Evolutionary conservation across 2,797 vertebrate genomes (phyloP).

Genomic region (Euphonia xanthogaster): DNA sequence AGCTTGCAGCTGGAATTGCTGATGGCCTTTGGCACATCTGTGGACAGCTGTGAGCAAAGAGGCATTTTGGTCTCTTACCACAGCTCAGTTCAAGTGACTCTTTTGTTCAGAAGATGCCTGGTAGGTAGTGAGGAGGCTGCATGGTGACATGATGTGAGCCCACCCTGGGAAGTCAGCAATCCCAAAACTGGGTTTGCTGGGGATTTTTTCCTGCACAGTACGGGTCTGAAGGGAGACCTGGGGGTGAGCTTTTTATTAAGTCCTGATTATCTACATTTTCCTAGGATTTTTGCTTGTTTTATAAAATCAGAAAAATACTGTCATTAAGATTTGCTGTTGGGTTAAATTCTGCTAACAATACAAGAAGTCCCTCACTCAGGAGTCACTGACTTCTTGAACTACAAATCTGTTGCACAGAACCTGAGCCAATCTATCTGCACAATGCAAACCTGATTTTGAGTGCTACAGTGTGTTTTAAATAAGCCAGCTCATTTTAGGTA

Average conservation of each 20-base stretch:
- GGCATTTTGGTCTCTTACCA: neutral
- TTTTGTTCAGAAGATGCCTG: neutral
- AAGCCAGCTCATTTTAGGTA: neutral
- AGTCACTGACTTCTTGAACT: neutral
- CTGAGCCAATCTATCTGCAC: neutral
- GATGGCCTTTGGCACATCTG: neutral
- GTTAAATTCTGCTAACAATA: neutral
- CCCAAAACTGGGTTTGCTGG: neutral
- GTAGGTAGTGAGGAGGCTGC: neutral
- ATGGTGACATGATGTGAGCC: neutral
- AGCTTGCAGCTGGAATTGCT: neutral
- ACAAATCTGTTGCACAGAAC: neutral
- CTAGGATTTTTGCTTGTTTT: neutral
- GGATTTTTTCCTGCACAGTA: neutral
- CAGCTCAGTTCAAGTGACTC: neutral
- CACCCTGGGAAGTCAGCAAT: neutral
- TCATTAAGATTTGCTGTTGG: neutral
- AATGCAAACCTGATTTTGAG: neutral
- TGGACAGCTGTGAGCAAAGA: neutral
- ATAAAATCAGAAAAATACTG: neutral
- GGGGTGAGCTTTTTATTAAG: neutral
- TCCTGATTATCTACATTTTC: neutral
- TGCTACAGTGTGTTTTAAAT: neutral
- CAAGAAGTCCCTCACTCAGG: neutral
- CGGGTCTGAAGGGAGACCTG: neutral